Evolutionary conservation across 2,113 vertebrate species (phyloP).

Genomic region (Myotis lucifugus): DNA sequence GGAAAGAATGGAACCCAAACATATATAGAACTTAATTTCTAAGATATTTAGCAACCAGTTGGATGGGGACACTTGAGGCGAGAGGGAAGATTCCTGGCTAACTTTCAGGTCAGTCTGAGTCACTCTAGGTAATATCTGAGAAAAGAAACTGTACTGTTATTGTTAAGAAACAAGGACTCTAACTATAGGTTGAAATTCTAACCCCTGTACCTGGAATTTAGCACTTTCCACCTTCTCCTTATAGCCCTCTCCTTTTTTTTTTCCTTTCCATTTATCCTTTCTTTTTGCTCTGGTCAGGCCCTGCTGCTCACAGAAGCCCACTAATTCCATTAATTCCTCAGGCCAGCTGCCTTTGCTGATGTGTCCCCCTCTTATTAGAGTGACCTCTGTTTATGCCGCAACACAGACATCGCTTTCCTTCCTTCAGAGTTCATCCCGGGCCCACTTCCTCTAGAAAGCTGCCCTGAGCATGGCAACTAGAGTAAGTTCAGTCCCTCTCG

Average conservation of each 20-base stretch:
- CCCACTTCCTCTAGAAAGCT: background rate
- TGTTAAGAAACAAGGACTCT: background rate
- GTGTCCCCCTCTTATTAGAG: background rate
- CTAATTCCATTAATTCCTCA: background rate
- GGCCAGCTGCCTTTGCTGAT: background rate
- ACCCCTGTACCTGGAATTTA: accelerated
- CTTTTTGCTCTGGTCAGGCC: background rate
- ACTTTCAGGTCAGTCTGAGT: background rate
- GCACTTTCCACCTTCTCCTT: background rate
- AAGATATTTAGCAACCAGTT: background rate
- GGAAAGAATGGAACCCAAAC: background rate
- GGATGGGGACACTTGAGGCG: background rate
- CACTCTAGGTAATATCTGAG: background rate
- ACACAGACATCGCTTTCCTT: background rate
- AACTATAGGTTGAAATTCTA: background rate
- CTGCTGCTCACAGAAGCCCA: background rate
- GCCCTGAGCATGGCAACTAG: too few species aligned
- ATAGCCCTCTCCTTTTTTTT: accelerated
- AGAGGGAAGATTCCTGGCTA: background rate
- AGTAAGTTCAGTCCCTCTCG: background rate
- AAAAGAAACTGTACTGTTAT: background rate
- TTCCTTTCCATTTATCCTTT: background rate
- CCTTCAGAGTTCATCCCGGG: background rate
- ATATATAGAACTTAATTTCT: background rate
- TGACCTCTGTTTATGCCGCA: background rate